Evolutionary conservation across 1,140 invertebrate genomes (phyloP).

Genomic region (Gonioctena quinquepunctata): DNA sequence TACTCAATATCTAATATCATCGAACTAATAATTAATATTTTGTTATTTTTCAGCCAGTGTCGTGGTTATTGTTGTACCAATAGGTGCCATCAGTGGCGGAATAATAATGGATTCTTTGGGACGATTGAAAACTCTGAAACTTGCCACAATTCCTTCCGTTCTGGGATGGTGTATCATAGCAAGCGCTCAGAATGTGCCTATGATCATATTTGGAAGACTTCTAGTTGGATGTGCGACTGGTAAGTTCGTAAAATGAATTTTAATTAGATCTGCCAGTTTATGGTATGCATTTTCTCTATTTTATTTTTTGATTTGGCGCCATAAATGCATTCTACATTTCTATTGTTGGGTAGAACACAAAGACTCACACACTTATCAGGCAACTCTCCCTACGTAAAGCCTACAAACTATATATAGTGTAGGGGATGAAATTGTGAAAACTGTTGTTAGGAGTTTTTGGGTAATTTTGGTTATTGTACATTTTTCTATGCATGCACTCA

Average conservation of each 20-base stretch:
- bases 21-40: neutral
- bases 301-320: too few species aligned
- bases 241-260: slow-evolving; percentile 40
- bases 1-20: neutral
- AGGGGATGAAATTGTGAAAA: too few species aligned
- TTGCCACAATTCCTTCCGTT: slow-evolving; percentile 64
- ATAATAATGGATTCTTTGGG: slow-evolving; percentile 67
- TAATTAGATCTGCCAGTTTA: too few species aligned
- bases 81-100: slow-evolving; percentile 61
- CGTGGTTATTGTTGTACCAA: slow-evolving; percentile 61
- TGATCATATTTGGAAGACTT: slow-evolving; percentile 65
- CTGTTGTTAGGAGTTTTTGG: too few species aligned
- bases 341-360: too few species aligned
- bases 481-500: too few species aligned
- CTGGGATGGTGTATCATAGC: slow-evolving; percentile 68
- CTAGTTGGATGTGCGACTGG: slow-evolving; percentile 63
- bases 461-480: too few species aligned
- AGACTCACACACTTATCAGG: too few species aligned
- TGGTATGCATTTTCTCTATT: too few species aligned
- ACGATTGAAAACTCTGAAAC: slow-evolving; percentile 64
- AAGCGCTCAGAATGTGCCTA: slow-evolving; percentile 54
- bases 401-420: too few species aligned
- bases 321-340: too few species aligned
- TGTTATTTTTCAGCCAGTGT: slow-evolving; percentile 57
- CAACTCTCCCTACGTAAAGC: too few species aligned